A percentile compares a stretch with the other conserved stretches of the same genome.
These are phyloP conservation scores for Drosophila truncata DNA, from an alignment of 1,140 invertebrate species.

Conservation along the genomic window DNA sequence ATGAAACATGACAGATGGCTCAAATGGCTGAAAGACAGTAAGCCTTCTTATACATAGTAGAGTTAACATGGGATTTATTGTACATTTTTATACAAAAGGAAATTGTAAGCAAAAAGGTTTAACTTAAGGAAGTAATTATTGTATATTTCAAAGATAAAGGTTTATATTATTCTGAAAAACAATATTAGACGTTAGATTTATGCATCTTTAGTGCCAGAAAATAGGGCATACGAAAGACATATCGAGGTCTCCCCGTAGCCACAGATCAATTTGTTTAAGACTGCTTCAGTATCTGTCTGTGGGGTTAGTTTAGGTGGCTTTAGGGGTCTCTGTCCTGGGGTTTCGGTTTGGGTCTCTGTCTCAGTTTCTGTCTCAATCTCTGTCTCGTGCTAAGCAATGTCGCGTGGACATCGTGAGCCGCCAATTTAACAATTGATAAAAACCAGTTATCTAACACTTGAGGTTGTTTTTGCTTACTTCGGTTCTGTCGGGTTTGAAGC, in stretches of 20 bases:
- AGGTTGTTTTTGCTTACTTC: conserved; percentile 12
- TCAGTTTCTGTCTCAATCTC: conserved; percentile 2
- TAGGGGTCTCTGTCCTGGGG: conserved; percentile 2
- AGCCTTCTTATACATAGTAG: neutral
- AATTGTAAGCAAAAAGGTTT: neutral
- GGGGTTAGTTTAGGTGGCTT: conserved; percentile 7
- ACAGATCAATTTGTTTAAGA: neutral
- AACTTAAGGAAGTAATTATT: neutral
- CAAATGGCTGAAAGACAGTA: conserved; percentile 24
- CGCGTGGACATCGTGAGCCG: conserved; percentile 62
- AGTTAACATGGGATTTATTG: neutral
- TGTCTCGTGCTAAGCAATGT: conserved; percentile 35
- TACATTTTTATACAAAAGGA: neutral
- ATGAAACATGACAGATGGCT: conserved; percentile 37
- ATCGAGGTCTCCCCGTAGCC: neutral
- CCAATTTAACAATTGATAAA: conserved; percentile 47
- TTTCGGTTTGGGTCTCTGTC: neutral
- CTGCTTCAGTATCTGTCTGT: neutral
- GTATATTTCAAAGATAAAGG: too few relatives aligned
- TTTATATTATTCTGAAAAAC: too few relatives aligned
- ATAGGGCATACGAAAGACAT: too few relatives aligned
- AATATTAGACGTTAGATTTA: too few relatives aligned
- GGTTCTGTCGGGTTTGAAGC: conserved; percentile 51
- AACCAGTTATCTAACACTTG: conserved; percentile 50
- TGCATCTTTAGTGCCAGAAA: too few relatives aligned